A percentile compares a stretch with the other conserved stretches of the same genome.
These are phyloP conservation scores for Sinosuthora webbiana DNA, from an alignment of 2,113 vertebrate species.

Conservation along the genomic window DNA sequence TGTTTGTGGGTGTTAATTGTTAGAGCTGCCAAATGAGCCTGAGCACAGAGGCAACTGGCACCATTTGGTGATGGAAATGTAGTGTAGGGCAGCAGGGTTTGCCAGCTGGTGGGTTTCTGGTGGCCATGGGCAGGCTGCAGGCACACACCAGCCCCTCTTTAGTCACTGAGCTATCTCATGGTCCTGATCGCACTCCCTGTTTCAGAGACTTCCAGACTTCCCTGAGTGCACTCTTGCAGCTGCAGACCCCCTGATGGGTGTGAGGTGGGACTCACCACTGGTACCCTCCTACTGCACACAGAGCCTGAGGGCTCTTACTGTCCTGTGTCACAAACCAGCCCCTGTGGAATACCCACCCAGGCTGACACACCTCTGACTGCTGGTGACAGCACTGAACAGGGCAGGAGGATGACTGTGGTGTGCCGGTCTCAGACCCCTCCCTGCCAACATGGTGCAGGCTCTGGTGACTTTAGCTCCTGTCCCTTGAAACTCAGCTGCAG, in stretches of 20 bases:
- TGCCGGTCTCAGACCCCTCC: background rate
- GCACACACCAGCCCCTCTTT: background rate
- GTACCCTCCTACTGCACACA: background rate
- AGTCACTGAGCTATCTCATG: background rate
- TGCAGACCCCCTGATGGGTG: background rate
- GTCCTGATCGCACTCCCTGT: background rate
- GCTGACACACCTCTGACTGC: background rate
- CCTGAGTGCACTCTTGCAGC: background rate
- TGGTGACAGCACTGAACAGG: background rate
- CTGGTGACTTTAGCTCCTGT: background rate
- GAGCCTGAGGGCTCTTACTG: background rate
- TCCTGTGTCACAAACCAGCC: background rate
- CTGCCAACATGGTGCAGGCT: accelerated
- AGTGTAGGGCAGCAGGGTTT: background rate
- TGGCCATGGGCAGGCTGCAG: background rate
- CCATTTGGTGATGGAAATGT: background rate
- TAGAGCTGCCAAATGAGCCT: background rate
- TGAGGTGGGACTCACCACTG: background rate
- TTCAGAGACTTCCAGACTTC: background rate
- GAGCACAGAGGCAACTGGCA: background rate
- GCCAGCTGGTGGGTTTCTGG: background rate
- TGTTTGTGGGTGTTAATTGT: background rate
- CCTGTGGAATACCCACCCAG: background rate
- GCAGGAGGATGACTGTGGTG: background rate
- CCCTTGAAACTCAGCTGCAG: background rate